Evolutionary conservation across 2,888 invertebrate species (phyloP).

Genomic region (Tetranychus piercei): DNA sequence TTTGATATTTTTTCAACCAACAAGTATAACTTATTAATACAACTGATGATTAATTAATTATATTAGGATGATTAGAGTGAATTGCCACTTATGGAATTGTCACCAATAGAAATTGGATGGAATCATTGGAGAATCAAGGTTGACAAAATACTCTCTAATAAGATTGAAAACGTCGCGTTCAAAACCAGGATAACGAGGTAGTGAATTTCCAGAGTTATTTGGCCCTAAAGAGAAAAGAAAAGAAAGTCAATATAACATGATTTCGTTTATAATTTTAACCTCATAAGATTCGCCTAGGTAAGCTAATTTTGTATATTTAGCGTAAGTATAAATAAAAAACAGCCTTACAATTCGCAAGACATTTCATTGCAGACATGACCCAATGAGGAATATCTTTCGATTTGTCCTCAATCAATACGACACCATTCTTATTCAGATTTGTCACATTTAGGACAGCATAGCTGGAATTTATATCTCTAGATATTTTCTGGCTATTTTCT

Average conservation of each 20-base stretch:
- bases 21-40: too few species aligned
- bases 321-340: not conserved
- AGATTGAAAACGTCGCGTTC: slow-evolving; percentile 37
- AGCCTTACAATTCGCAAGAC: slow-evolving; percentile 36
- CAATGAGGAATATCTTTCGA: slow-evolving; percentile 36
- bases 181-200: slow-evolving; percentile 37
- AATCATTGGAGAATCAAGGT: slow-evolving; percentile 33
- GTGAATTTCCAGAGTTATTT: slow-evolving; percentile 29
- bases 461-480: slow-evolving; percentile 19
- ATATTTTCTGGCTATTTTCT: not conserved
- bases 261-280: too few species aligned
- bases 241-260: slow-evolving; percentile 7
- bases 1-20: too few species aligned
- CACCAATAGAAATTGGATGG: slow-evolving; percentile 33
- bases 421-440: slow-evolving; percentile 34
- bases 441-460: slow-evolving; percentile 34
- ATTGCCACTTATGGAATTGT: too few species aligned
- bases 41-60: too few species aligned
- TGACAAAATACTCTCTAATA: slow-evolving; percentile 36
- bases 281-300: too few species aligned
- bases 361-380: slow-evolving; percentile 38
- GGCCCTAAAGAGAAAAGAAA: slow-evolving; percentile 33
- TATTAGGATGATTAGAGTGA: too few species aligned
- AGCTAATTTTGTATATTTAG: too few species aligned
- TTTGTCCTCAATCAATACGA: slow-evolving; percentile 33